phyloP scores from a whole-genome alignment of 2,888 invertebrate genomes.

The Thymelicus sylvestris region DNA sequence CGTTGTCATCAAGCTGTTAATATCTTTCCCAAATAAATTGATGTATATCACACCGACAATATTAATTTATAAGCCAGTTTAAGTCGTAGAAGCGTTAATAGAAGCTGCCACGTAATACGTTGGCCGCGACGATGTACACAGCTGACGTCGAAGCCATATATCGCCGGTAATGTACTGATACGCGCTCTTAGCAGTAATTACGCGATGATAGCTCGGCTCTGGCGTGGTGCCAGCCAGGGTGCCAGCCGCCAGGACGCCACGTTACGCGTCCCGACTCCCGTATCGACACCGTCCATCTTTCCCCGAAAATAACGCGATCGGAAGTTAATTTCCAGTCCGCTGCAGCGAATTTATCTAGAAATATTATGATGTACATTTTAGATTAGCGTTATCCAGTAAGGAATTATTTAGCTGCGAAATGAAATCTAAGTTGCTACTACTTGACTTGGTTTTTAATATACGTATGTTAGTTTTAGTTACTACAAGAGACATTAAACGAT shows the following conservation, averaged over 20 bases:
- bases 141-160: constrained; percentile 33
- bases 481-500: no score
- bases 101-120: constrained; percentile 25
- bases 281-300: constrained; percentile 47
- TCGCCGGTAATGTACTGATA: constrained; percentile 34
- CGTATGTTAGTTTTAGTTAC: no score
- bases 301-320: constrained; percentile 46
- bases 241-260: background rate
- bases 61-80: background rate
- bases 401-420: background rate
- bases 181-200: constrained; percentile 35
- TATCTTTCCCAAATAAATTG: no score
- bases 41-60: background rate
- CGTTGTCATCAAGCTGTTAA: no score
- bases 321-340: constrained; percentile 46
- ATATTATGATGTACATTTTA: constrained; percentile 12
- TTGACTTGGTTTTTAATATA: no score
- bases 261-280: background rate
- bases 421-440: no score
- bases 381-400: background rate
- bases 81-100: constrained; percentile 11
- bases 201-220: constrained; percentile 38
- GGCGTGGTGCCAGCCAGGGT: constrained; percentile 48
- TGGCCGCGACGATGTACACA: constrained; percentile 17
- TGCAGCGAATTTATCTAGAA: constrained; percentile 36